Conservation (phyloP, 2,888 invertebrate genomes). For the Empis stercorea region DNA sequence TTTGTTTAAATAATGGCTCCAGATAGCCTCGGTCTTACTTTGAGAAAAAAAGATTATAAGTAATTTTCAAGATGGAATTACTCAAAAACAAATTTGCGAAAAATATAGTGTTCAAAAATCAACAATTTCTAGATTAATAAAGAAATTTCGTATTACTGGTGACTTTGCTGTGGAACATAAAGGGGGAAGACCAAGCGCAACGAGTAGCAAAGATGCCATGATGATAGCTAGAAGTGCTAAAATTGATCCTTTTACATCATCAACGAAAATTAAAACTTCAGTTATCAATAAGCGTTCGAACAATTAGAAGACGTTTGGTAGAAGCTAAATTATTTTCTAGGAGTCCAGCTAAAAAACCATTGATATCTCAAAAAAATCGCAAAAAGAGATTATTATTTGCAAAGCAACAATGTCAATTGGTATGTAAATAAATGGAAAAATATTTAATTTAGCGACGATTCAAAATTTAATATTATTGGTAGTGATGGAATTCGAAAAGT, state of each 20-base stretch:
- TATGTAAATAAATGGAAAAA: constrained; percentile 1
- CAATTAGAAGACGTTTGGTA: background rate
- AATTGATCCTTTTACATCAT: background rate
- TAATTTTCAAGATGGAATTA: no score
- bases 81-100: background rate
- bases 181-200: background rate
- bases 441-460: constrained; percentile 6
- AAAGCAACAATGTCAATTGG: constrained; percentile 1
- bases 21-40: no score
- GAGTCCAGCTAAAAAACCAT: constrained; percentile 5
- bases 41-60: no score
- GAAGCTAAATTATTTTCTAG: background rate
- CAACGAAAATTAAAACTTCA: background rate
- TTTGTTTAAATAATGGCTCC: no score
- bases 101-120: background rate
- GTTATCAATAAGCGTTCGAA: background rate
- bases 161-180: background rate
- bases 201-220: background rate
- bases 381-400: constrained; percentile 1
- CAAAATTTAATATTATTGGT: constrained; percentile 4
- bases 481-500: constrained; percentile 1
- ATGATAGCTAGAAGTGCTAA: background rate
- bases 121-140: background rate
- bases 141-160: no score
- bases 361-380: background rate